Base-by-base conservation (phyloP, 2,888 invertebrate species). In the Pyrgus malvae region DNA sequence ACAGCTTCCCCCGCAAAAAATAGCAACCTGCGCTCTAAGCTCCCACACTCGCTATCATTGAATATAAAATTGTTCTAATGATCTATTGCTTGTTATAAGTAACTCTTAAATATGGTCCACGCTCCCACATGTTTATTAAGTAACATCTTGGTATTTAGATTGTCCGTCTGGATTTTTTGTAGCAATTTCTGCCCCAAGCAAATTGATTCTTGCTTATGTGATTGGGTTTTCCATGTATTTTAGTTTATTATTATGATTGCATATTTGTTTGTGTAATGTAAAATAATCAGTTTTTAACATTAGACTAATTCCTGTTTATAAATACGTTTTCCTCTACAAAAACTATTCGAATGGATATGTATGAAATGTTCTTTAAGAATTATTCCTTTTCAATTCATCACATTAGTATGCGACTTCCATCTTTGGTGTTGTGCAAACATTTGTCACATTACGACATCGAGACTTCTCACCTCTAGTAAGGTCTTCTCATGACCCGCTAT, bases 1-100 rank as follows among this genome's bases (percentile, higher is more conserved):
- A 68, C 70, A 63, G 64, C 74, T 48, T 63, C 71, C 83, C 76
- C 76, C 81, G 76, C 80, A 75, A 72, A 73, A 76, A 73, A 69
- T 68, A 62, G 66, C 68, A 72, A 68, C 59, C 56, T 50, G 69
- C 63, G 57, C 67, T 65, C 61, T 50, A 21, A 14, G 67, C 77
- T 71, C 85, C 84, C 75, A 84, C 84, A 71, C 75, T 54, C 49
- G 35, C 57, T 56, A 59, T 58, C 55, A 31, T 53, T 64, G 57
- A 62, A 61, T 60, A 60, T 61, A 57, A 57, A 61, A 56, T 63
- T 55, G 57, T 53, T 35, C 17, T 45, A 40, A 45, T 53, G 41
- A 46, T 46, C 16, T 46, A 56, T 56, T 55, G 33, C 45, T 46
- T 33, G 40, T 40, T 53, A 31, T 31, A 53, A 27, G 17, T 23